phyloP scores from a whole-genome alignment of 2,797 vertebrate genomes.

The Siniperca undulata region DNA sequence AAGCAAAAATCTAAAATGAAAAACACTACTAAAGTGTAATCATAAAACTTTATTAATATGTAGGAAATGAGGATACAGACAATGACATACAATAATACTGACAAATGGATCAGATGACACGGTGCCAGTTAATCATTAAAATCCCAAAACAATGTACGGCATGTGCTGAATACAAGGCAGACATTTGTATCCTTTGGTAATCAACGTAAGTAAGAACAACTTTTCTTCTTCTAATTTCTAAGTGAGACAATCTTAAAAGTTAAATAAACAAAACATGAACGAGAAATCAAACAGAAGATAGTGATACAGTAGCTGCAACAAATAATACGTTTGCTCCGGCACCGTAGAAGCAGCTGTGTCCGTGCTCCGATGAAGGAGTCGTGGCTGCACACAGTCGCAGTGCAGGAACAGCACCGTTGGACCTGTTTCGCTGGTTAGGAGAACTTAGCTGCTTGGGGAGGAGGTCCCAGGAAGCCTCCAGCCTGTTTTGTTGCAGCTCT shows the following conservation, averaged over 20 bases:
- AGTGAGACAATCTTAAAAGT: constrained; percentile 42
- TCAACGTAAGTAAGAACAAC: constrained; percentile 36
- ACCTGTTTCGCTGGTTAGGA: constrained; percentile 81
- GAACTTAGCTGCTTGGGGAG: constrained; percentile 97
- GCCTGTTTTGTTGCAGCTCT: constrained; percentile 98
- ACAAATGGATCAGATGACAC: constrained; percentile 43
- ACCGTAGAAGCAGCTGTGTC: constrained; percentile 2
- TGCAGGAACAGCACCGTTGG: neutral
- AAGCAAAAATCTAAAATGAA: neutral
- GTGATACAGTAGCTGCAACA: constrained; percentile 47
- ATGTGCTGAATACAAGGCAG: constrained; percentile 31
- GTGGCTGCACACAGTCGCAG: neutral
- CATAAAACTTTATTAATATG: constrained; percentile 74
- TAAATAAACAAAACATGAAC: constrained; percentile 68
- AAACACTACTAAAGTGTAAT: constrained; percentile 18
- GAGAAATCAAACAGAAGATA: constrained; percentile 20
- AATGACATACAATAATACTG: constrained; percentile 70
- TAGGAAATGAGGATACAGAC: constrained; percentile 38
- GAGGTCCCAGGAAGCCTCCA: constrained; percentile 96
- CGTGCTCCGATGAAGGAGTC: constrained; percentile 14
- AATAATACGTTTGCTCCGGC: constrained; percentile 28
- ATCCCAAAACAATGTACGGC: constrained; percentile 26
- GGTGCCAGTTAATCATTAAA: constrained; percentile 52
- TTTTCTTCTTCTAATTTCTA: constrained; percentile 48
- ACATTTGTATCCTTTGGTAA: constrained; percentile 38